These are phyloP conservation scores for Bryconaethiops microstoma DNA, from an alignment of 2,797 vertebrate genomes.

Conservation along the genomic window DNA sequence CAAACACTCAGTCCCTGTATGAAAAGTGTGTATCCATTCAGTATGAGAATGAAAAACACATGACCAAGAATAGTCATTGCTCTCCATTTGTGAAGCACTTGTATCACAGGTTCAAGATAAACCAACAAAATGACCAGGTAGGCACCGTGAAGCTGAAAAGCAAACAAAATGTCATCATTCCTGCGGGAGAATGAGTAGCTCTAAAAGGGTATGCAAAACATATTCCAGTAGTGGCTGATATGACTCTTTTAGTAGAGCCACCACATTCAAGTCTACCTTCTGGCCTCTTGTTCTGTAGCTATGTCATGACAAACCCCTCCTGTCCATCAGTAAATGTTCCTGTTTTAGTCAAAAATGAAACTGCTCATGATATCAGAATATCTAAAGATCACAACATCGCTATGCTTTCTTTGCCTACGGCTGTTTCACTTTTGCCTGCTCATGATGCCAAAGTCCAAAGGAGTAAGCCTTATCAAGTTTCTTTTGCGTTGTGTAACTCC, in stretches of 20 bases:
- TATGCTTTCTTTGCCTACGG: neutral
- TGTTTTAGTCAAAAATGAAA: slow-evolving; percentile 40
- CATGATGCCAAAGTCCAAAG: neutral
- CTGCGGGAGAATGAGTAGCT: slow-evolving; percentile 26
- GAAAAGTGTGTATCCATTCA: neutral
- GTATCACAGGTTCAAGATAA: neutral
- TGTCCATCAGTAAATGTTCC: slow-evolving; percentile 13
- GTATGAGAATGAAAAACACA: too few relatives aligned
- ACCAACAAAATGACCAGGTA: slow-evolving; percentile 13
- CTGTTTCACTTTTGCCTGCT: neutral
- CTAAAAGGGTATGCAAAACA: slow-evolving; percentile 19
- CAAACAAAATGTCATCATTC: slow-evolving; percentile 32
- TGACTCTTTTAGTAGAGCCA: neutral
- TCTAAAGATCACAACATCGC: too few relatives aligned
- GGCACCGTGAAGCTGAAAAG: slow-evolving; percentile 34
- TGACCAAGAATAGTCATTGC: too few relatives aligned
- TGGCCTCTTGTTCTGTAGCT: slow-evolving; percentile 39
- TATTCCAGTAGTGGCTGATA: neutral
- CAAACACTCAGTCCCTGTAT: too few relatives aligned
- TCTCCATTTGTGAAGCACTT: neutral
- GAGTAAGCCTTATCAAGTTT: neutral
- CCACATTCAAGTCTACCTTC: slow-evolving; percentile 6
- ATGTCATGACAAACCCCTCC: slow-evolving; percentile 20
- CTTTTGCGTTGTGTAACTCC: too few relatives aligned
- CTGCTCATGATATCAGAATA: slow-evolving; percentile 15